These are phyloP conservation scores for Cordilura impudica DNA, from an alignment of 2,888 invertebrate species.

Conservation along the genomic window DNA sequence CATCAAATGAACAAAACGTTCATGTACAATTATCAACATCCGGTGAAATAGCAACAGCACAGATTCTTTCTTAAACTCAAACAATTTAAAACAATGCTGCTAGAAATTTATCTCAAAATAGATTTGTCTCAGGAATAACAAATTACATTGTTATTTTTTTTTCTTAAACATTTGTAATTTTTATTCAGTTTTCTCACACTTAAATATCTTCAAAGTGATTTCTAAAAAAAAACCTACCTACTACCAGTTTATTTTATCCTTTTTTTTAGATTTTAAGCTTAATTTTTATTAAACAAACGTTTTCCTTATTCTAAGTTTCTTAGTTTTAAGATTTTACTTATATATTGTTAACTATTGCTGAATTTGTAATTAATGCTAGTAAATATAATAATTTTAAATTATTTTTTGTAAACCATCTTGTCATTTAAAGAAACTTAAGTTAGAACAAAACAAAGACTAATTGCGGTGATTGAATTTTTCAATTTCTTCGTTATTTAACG, in stretches of 20 bases:
- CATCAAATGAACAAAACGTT: conserved; percentile 34
- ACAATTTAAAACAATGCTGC: background rate
- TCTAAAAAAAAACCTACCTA: no score
- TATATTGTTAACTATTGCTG: background rate
- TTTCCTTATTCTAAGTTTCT: background rate
- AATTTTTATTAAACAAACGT: background rate
- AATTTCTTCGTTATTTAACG: no score
- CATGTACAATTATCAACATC: conserved; percentile 38
- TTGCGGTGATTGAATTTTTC: no score
- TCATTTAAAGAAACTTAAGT: background rate
- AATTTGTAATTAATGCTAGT: background rate
- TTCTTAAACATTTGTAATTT: background rate
- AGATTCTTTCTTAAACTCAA: background rate
- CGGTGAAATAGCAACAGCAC: conserved; percentile 19
- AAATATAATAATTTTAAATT: no score
- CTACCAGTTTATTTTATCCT: no score
- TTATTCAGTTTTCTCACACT: no score
- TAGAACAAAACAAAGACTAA: no score
- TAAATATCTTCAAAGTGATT: no score
- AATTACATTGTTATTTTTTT: conserved; percentile 7
- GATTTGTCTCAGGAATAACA: conserved; percentile 19
- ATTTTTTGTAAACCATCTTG: background rate
- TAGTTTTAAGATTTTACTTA: background rate
- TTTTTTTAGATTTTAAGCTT: background rate
- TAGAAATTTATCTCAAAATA: background rate